Base-by-base conservation (phyloP, 2,113 vertebrate genomes). In the Aphyosemion australe region DNA sequence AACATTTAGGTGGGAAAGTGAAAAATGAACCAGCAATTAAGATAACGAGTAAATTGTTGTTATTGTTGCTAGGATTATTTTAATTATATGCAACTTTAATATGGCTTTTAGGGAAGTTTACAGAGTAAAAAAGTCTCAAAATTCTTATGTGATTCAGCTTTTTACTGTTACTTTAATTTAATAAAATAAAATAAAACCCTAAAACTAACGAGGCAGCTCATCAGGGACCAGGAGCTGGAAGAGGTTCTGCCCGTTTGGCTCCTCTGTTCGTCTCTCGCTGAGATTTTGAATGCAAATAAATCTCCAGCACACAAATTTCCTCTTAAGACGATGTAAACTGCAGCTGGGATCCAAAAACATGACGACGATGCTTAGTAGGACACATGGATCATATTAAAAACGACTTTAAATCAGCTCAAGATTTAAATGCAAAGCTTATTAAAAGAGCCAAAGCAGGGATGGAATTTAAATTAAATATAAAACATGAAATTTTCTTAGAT, bases 251-350 rank as follows among this genome's bases (percentile, higher is more conserved):
- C 73, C 58, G 63, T 65, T 42, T 1, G 66, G 16, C 54, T 59
- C 47, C 58, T 50, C 26, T 26, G 26, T 26, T 26, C 26, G 5
- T 26, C 1, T 19, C 72, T 41, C 21, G 5, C 61, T 87, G 87
- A 85, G 83, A 84, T 85, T 87, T 79, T 32, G 2, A 66, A 89
- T 86, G 89, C 86, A 84, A 88, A 87, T 84, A 59, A 87, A 64
- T 62, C 63, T 65, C 74, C 66, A 69, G 26, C 26, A 26, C 26
- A 26, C 26, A 26, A 26, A 26, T 26, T 26, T 26, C 26, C 26
- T 26, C 26, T 26, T 26, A 2, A 26, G 26, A 26, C 26, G 26
- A 26, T 26, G 26, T 4, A 26, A 26, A 26, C 26, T 26, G 26
- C 26, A 26, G 26, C 26, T 26, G 26, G 26, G 26, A 26, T 26